These are phyloP conservation scores for Myopa testacea DNA, from an alignment of 2,888 invertebrate species.

Conservation along the genomic window DNA sequence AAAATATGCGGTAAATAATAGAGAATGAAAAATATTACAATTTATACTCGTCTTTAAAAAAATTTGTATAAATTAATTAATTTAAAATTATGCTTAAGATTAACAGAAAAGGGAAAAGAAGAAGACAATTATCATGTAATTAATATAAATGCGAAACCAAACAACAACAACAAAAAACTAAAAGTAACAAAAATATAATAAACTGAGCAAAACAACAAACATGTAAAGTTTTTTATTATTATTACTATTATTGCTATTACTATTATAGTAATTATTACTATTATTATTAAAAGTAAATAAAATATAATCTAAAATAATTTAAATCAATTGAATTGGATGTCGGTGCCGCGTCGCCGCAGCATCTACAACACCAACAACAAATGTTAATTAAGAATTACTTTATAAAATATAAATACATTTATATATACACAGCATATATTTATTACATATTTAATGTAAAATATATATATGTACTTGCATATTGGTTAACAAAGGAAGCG, in stretches of 20 bases:
- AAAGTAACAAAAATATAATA: neutral
- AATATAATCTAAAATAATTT: constrained; percentile 18
- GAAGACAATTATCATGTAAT: neutral
- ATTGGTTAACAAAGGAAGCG: no score
- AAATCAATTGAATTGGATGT: constrained; percentile 16
- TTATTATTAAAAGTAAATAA: constrained; percentile 1
- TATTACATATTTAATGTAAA: constrained; percentile 32
- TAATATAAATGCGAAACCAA: neutral
- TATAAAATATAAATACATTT: constrained; percentile 14
- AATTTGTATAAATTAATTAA: no score
- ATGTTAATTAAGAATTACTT: constrained; percentile 17
- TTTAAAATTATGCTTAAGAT: neutral
- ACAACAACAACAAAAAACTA: neutral
- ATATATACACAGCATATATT: constrained; percentile 20
- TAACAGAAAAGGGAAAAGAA: neutral
- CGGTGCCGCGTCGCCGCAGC: constrained; percentile 26
- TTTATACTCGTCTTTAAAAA: no score
- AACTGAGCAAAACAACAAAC: constrained; percentile 8
- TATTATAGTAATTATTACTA: constrained; percentile 1
- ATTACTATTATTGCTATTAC: neutral
- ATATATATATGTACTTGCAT: neutral
- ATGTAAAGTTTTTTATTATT: neutral
- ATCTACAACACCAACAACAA: constrained; percentile 20
- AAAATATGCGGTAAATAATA: no score
- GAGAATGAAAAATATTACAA: no score